Conservation (phyloP, 2,113 vertebrate genomes). For the Calonectris borealis region DNA sequence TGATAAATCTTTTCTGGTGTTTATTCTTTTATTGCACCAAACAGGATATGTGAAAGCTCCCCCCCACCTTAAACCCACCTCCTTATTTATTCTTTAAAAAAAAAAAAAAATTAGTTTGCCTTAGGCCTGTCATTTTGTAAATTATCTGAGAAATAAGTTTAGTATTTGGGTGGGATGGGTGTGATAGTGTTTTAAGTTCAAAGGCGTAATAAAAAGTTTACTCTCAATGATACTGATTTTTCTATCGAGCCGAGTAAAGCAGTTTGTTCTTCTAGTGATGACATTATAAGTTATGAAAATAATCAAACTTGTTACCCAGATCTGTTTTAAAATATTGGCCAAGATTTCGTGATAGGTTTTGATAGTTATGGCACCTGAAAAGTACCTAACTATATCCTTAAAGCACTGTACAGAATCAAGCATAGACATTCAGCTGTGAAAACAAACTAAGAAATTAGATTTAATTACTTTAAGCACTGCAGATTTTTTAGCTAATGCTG, state of each 20-base stretch:
- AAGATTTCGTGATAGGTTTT: neutral
- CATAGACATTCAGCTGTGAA: neutral
- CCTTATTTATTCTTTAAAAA: neutral
- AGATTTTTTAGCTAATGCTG: neutral
- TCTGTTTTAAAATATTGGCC: neutral
- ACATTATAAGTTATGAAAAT: neutral
- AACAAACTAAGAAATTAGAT: constrained; percentile 1
- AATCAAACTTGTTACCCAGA: neutral
- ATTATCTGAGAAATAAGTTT: neutral
- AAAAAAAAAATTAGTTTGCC: neutral
- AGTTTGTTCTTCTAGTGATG: neutral
- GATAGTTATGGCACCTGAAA: neutral
- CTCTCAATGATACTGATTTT: neutral
- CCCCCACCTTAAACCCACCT: neutral
- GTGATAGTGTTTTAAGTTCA: neutral
- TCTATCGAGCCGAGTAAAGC: neutral
- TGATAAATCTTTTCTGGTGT: constrained; percentile 51
- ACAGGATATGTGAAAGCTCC: constrained; percentile 18
- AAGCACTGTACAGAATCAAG: neutral
- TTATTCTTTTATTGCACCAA: constrained; percentile 29
- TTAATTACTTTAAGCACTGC: neutral
- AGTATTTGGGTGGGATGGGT: neutral
- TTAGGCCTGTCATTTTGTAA: neutral
- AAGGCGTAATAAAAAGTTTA: neutral
- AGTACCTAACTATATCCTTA: neutral